Evolutionary conservation across 2,797 vertebrate genomes (phyloP).

Genomic region (Erpetoichthys calabaricus): DNA sequence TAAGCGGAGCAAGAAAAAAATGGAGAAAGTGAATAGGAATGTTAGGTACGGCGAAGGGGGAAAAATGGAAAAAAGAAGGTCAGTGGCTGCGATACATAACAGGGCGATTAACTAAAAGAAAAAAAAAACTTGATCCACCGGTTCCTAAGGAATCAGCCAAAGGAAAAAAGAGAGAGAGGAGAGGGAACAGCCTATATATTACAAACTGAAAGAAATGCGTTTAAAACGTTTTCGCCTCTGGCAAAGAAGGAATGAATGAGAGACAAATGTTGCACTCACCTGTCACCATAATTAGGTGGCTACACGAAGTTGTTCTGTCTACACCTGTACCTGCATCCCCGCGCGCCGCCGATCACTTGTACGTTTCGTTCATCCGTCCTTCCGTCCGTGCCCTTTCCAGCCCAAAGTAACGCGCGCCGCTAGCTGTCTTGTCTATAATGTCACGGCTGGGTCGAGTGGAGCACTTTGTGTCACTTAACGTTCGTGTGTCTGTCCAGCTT

Average conservation of each 20-base stretch:
- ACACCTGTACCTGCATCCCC: constrained; percentile 29
- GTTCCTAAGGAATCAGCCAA: constrained; percentile 79
- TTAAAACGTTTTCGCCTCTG: constrained; percentile 42
- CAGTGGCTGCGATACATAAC: constrained; percentile 55
- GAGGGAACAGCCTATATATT: constrained; percentile 46
- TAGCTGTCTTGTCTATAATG: too few species aligned
- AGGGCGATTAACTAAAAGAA: constrained; percentile 65
- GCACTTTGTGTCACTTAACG: too few species aligned
- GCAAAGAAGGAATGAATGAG: constrained; percentile 3
- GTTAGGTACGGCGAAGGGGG: constrained; percentile 54
- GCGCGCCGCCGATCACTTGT: too few species aligned
- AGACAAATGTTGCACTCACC: too few species aligned
- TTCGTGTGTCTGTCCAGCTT: too few species aligned
- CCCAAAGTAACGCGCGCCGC: too few species aligned
- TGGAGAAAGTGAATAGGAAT: constrained; percentile 13
- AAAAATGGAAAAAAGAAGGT: constrained; percentile 41
- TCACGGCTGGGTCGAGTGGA: too few species aligned
- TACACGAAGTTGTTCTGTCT: constrained; percentile 15
- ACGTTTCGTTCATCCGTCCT: too few species aligned
- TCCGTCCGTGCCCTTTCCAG: too few species aligned
- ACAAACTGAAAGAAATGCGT: constrained; percentile 40
- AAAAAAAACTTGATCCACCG: constrained; percentile 96
- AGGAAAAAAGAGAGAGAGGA: constrained; percentile 42
- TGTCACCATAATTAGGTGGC: too few species aligned
- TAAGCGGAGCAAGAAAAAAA: too few species aligned